Conservation (phyloP, 2,797 vertebrate genomes). For the Dicrostonyx torquatus region DNA sequence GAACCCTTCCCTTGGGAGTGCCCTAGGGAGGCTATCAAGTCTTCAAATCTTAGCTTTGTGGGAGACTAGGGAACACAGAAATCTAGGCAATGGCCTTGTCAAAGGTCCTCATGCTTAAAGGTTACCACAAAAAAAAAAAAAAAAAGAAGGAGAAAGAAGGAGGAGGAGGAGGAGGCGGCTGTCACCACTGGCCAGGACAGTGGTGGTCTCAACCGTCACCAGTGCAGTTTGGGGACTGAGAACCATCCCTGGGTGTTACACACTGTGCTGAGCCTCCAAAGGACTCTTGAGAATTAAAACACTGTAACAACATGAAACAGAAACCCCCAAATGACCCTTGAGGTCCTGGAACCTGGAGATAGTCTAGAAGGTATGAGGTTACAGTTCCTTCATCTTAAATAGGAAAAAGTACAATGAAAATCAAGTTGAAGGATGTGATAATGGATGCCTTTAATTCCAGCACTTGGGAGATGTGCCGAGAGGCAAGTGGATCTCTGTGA, state of each 20-base stretch:
- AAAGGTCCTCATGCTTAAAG: not conserved
- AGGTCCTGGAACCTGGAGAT: not conserved
- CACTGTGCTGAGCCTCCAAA: not conserved
- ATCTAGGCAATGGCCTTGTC: not conserved
- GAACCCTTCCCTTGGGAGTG: not conserved
- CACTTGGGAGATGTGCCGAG: not conserved
- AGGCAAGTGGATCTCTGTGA: not conserved
- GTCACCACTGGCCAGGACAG: not conserved
- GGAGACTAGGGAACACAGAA: not conserved
- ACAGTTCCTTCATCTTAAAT: not conserved
- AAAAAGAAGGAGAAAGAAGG: too few species aligned
- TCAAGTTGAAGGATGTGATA: not conserved
- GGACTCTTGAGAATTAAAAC: not conserved
- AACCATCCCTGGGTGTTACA: not conserved
- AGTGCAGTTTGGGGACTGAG: not conserved
- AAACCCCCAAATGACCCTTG: not conserved
- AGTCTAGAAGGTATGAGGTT: not conserved
- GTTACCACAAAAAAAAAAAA: not conserved
- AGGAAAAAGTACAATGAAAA: conserved; percentile 13
- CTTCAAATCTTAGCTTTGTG: not conserved
- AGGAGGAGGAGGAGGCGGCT: not conserved
- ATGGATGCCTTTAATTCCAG: not conserved
- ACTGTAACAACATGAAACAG: not conserved
- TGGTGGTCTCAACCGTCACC: not conserved
- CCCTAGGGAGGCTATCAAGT: not conserved